These are phyloP conservation scores for Diplazon laetatorius DNA, from an alignment of 2,888 invertebrate genomes.

Conservation along the genomic window DNA sequence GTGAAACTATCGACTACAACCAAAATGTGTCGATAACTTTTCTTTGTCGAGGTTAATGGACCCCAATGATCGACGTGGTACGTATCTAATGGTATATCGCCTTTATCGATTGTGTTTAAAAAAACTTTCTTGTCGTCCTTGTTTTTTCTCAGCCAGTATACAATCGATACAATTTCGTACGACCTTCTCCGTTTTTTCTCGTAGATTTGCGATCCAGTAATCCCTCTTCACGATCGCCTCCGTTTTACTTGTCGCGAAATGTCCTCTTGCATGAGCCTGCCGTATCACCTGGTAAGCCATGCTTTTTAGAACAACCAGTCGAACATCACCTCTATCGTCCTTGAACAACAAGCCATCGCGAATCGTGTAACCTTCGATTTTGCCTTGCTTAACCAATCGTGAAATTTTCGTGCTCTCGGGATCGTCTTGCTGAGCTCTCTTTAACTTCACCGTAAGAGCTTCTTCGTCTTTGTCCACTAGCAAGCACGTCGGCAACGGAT, in stretches of 20 bases:
- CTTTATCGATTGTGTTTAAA: conserved; percentile 74
- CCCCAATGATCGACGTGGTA: conserved; percentile 78
- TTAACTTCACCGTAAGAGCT: conserved; percentile 9
- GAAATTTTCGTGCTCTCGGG: not conserved
- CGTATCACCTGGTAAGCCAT: conserved; percentile 77
- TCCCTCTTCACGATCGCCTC: conserved; percentile 60
- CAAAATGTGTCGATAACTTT: conserved; percentile 60
- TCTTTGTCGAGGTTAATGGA: conserved; percentile 71
- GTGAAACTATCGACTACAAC: conserved; percentile 55
- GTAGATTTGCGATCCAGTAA: conserved; percentile 67
- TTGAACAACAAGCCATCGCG: conserved; percentile 50
- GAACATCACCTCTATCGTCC: conserved; percentile 25
- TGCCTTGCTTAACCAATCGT: not conserved
- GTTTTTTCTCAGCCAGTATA: conserved; percentile 57
- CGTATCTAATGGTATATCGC: conserved; percentile 71
- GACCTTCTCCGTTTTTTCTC: conserved; percentile 51
- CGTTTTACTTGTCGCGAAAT: conserved; percentile 73
- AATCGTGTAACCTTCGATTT: conserved; percentile 20
- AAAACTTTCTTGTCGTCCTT: conserved; percentile 75
- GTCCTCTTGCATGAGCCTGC: conserved; percentile 75
- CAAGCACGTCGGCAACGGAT: conserved; percentile 59
- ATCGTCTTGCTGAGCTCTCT: conserved; percentile 40
- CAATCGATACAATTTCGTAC: conserved; percentile 61
- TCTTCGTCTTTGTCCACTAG: conserved; percentile 19
- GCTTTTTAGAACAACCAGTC: conserved; percentile 73